phyloP scores from a whole-genome alignment of 2,888 invertebrate species.

The Caenorhabditis sulstoni region DNA sequence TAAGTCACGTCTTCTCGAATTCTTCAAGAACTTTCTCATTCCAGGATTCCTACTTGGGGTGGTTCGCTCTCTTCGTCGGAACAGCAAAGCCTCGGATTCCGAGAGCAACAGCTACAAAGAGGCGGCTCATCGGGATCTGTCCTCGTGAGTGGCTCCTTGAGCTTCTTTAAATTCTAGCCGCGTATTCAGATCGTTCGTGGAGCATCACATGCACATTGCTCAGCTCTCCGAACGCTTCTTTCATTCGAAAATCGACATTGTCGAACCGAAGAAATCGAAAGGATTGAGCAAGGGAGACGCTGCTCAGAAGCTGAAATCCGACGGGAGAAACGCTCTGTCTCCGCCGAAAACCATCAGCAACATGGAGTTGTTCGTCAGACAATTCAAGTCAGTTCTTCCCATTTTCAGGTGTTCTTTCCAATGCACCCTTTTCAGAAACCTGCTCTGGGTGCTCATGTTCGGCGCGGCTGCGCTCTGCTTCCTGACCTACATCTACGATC shows the following conservation, averaged over 20 bases:
- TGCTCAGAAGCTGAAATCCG: slow-evolving; percentile 58
- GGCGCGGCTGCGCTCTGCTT: slow-evolving; percentile 70
- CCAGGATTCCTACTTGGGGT: slow-evolving; percentile 48
- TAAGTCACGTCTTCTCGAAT: not conserved
- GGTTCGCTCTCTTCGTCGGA: slow-evolving; percentile 32
- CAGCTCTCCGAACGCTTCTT: slow-evolving; percentile 68
- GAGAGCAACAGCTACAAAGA: slow-evolving; percentile 26
- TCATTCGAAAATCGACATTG: slow-evolving; percentile 63
- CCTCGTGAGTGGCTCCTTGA: slow-evolving; percentile 15
- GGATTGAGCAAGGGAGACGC: slow-evolving; percentile 62
- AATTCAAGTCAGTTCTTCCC: slow-evolving; percentile 65
- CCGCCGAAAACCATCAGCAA: slow-evolving; percentile 73
- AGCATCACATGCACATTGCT: slow-evolving; percentile 69
- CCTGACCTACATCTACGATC: slow-evolving; percentile 69
- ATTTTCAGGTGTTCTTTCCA: not conserved
- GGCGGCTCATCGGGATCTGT: slow-evolving; percentile 39
- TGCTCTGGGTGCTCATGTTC: slow-evolving; percentile 76
- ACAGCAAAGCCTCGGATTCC: slow-evolving; percentile 12
- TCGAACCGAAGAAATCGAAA: slow-evolving; percentile 61
- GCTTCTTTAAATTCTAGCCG: not conserved
- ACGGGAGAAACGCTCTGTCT: slow-evolving; percentile 71
- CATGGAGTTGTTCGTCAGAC: slow-evolving; percentile 71
- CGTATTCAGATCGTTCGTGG: slow-evolving; percentile 64
- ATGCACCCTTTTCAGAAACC: slow-evolving; percentile 55
- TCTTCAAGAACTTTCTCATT: not conserved